phyloP scores from a whole-genome alignment of 1,140 invertebrate genomes.

The Drosophila sp. region DNA sequence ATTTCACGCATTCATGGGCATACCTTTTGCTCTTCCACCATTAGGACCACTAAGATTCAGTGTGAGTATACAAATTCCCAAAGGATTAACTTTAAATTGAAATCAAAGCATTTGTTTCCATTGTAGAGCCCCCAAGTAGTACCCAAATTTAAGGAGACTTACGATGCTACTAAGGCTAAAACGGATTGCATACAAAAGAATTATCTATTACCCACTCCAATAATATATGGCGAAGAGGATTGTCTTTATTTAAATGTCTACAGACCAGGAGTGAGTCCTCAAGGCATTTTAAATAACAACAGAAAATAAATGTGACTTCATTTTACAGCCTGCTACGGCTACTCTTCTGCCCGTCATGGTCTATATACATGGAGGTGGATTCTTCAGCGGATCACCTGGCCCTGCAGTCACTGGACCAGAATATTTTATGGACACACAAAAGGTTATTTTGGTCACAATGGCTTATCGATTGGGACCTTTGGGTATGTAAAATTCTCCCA shows the following conservation, averaged over 20 bases:
- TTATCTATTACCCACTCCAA: constrained; percentile 53
- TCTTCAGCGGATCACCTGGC: constrained; percentile 70
- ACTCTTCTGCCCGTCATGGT: constrained; percentile 81
- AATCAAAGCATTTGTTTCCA: neutral
- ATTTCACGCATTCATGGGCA: constrained; percentile 66
- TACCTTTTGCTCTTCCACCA: constrained; percentile 67
- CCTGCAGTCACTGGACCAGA: constrained; percentile 77
- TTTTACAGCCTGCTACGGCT: constrained; percentile 4
- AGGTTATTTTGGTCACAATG: constrained; percentile 67
- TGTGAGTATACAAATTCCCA: constrained; percentile 29
- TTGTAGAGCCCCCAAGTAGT: constrained; percentile 65
- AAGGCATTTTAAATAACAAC: neutral
- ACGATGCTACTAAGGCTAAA: constrained; percentile 51
- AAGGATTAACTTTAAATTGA: too few species aligned
- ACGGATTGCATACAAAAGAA: constrained; percentile 70
- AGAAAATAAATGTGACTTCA: neutral
- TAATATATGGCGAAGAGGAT: constrained; percentile 84
- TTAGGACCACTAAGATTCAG: constrained; percentile 54
- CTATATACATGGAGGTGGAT: constrained; percentile 83
- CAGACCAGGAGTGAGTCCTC: constrained; percentile 83
- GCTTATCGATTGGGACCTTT: constrained; percentile 64
- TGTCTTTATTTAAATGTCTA: constrained; percentile 87
- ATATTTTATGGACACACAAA: constrained; percentile 67
- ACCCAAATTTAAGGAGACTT: constrained; percentile 34
- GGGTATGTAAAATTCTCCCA: constrained; percentile 24